These are phyloP conservation scores for Aurelia aurita DNA, from an alignment of 30 jellyfish, hydroid and myxozoan genomes.

Conservation along the genomic window DNA sequence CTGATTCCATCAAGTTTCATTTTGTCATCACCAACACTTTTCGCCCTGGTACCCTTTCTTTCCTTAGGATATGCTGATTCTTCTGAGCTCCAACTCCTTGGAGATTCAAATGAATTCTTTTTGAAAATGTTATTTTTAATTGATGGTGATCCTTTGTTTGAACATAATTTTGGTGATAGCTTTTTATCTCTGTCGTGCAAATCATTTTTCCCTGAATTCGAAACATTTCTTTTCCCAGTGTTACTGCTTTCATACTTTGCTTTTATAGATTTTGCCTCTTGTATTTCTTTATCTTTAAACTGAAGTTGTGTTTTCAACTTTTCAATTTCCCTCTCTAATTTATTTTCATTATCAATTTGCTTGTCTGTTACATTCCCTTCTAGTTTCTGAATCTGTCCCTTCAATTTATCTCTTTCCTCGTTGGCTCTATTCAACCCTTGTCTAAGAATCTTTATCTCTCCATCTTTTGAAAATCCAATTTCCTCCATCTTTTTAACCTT, in stretches of 20 bases:
- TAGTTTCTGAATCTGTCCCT: slow-evolving; percentile 23
- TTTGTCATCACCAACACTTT: no score
- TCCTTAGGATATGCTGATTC: no score
- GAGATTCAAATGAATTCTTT: slow-evolving; percentile 22
- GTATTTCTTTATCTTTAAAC: slow-evolving; percentile 84
- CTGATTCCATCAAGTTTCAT: no score
- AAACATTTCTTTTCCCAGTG: background rate
- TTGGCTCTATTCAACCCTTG: slow-evolving; percentile 59
- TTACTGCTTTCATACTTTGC: slow-evolving; percentile 18
- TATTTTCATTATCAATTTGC: slow-evolving; percentile 74
- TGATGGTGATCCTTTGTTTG: slow-evolving; percentile 3
- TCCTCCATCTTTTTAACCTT: slow-evolving; percentile 59
- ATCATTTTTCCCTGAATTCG: no score
- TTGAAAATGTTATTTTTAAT: slow-evolving; percentile 2
- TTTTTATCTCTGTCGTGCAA: background rate
- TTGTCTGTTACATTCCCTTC: slow-evolving; percentile 50
- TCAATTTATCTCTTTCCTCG: slow-evolving; percentile 64
- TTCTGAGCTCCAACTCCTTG: slow-evolving; percentile 5
- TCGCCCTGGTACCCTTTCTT: no score
- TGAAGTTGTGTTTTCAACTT: slow-evolving; percentile 84
- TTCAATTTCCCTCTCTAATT: slow-evolving; percentile 73
- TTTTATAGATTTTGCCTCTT: slow-evolving; percentile 58
- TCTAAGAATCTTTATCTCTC: slow-evolving; percentile 90
- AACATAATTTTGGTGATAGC: background rate
- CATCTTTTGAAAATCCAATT: slow-evolving; percentile 74